Percentiles rank a stretch among this genome's conserved stretches.
phyloP scores from a whole-genome alignment of 1,140 invertebrate species.

The Chironomus striatipennis region DNA sequence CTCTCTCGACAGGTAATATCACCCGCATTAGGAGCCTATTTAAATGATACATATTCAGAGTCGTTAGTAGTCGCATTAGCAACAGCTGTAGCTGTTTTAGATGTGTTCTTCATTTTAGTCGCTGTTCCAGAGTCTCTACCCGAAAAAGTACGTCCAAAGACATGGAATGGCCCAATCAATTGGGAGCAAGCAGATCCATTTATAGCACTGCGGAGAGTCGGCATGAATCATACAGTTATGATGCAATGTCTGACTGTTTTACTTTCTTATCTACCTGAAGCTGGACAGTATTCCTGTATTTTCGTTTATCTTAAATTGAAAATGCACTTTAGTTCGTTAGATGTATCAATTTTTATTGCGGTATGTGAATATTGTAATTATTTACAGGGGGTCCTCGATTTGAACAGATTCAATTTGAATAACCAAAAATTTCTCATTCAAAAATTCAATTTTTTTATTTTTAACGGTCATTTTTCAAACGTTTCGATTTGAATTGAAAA shows the following conservation, averaged over 20 bases:
- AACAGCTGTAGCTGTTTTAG: conserved; percentile 88
- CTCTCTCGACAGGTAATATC: conserved; percentile 55
- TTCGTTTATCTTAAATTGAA: conserved; percentile 98
- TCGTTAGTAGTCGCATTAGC: conserved; percentile 93
- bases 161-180: conserved; percentile 67
- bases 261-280: conserved; percentile 96
- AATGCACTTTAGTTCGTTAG: conserved; percentile 90
- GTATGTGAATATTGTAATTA: too few relatives aligned
- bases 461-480: too few relatives aligned
- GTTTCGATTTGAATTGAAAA: too few relatives aligned
- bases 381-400: too few relatives aligned
- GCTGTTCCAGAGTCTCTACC: conserved; percentile 96
- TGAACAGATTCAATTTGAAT: too few relatives aligned
- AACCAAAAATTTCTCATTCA: too few relatives aligned
- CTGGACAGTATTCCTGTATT: conserved; percentile 98
- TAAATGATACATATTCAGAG: conserved; percentile 83
- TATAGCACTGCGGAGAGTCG: conserved; percentile 83
- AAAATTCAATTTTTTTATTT: too few relatives aligned
- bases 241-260: conserved; percentile 97
- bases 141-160: conserved; percentile 76
- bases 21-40: conserved; percentile 90
- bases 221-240: conserved; percentile 91
- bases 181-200: conserved; percentile 99
- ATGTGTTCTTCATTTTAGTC: conserved; percentile 97
- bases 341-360: conserved; percentile 96